Percentiles rank a stretch among this genome's conserved stretches.
Evolutionary conservation across 2,888 invertebrate species (phyloP).

Genomic region (Apamea monoglypha): DNA sequence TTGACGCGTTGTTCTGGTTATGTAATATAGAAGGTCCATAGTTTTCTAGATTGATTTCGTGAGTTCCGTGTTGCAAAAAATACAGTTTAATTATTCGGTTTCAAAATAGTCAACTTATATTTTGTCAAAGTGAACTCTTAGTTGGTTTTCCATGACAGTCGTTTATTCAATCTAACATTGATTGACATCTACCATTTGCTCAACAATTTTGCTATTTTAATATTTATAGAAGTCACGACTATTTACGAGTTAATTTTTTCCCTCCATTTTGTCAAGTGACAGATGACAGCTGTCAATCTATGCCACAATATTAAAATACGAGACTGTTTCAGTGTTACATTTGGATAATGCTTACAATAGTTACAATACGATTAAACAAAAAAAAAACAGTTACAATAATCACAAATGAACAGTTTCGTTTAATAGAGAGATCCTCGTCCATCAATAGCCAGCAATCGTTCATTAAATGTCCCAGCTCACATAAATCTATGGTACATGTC

Average conservation of each 20-base stretch:
- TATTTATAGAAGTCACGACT: background rate
- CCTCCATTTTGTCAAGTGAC: background rate
- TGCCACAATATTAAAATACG: background rate
- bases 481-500: background rate
- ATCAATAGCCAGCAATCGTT: background rate
- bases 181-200: background rate
- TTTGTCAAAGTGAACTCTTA: background rate
- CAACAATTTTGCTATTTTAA: background rate
- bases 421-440: background rate
- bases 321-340: background rate
- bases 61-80: background rate
- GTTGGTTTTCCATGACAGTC: background rate
- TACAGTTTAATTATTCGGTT: background rate
- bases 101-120: background rate
- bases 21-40: slow-evolving; percentile 25
- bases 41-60: slow-evolving; percentile 2
- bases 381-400: no score
- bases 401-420: background rate
- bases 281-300: slow-evolving; percentile 8
- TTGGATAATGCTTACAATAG: background rate
- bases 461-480: background rate
- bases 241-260: background rate
- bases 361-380: background rate
- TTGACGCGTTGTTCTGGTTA: background rate
- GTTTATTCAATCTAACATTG: background rate